Evolutionary conservation across 2,113 vertebrate genomes (phyloP).

Genomic region (Thamnophis sirtalis): DNA sequence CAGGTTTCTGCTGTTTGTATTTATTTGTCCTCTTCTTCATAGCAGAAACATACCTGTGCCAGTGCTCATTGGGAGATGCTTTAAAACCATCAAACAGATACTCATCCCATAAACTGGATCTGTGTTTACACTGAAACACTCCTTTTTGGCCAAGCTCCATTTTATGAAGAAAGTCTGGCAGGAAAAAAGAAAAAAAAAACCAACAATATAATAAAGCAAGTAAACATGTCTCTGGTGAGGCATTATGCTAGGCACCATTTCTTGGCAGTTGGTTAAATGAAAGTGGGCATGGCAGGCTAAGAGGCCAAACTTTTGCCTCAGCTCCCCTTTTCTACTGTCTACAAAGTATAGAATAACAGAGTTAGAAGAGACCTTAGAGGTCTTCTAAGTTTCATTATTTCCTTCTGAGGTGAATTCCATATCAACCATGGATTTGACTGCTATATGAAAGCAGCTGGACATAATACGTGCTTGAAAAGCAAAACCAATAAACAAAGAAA

Average conservation of each 20-base stretch:
- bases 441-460: not conserved
- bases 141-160: conserved; percentile 36
- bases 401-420: not conserved
- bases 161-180: conserved; percentile 42
- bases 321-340: not conserved
- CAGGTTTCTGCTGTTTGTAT: conserved; percentile 10
- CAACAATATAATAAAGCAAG: conserved; percentile 16
- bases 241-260: conserved; percentile 29
- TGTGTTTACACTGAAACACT: conserved; percentile 34
- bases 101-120: conserved; percentile 33
- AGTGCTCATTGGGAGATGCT: not conserved
- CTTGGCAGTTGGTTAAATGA: conserved; percentile 40
- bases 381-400: conserved; percentile 26
- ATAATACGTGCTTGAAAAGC: not conserved
- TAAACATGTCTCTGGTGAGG: conserved; percentile 45
- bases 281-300: conserved; percentile 31
- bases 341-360: not conserved
- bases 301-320: not conserved
- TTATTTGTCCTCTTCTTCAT: conserved; percentile 13
- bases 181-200: conserved; percentile 30
- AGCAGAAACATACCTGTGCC: conserved; percentile 16
- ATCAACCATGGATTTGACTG: not conserved
- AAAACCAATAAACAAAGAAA: not conserved
- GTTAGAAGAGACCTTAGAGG: not conserved
- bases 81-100: conserved; percentile 39